Evolutionary conservation across 2,888 invertebrate species (phyloP).

Genomic region (Thymelicus acteon): DNA sequence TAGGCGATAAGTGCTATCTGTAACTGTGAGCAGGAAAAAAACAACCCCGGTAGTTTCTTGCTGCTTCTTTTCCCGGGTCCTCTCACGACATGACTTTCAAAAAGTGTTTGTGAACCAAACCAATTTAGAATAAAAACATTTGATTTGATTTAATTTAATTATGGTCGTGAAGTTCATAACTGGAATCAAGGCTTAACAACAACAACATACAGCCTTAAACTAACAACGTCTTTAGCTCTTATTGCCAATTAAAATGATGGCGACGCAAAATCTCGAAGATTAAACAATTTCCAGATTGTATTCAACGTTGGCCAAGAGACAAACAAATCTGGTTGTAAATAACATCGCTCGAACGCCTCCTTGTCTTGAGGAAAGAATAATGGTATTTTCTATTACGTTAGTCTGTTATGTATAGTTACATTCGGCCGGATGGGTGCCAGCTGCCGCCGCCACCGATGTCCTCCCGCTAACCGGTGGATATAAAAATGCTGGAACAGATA

Average conservation of each 20-base stretch:
- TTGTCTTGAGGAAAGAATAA: slow-evolving; percentile 80
- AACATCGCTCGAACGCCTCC: slow-evolving; percentile 80
- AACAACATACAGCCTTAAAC: no score
- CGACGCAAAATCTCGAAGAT: slow-evolving; percentile 4
- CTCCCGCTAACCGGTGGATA: slow-evolving; percentile 60
- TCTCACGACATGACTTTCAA: no score
- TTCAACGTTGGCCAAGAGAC: slow-evolving; percentile 49
- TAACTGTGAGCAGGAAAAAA: no score
- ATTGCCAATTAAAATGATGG: neutral
- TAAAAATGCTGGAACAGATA: slow-evolving; percentile 52
- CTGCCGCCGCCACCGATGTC: slow-evolving; percentile 64
- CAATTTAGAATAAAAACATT: no score
- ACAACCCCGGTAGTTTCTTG: no score
- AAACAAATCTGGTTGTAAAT: slow-evolving; percentile 79
- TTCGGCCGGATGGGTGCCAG: slow-evolving; percentile 79
- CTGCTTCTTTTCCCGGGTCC: no score
- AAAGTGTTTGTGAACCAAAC: no score
- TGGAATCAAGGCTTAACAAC: no score
- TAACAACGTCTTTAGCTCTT: no score
- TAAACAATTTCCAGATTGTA: slow-evolving; percentile 29
- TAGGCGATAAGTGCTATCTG: no score
- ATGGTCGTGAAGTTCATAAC: no score
- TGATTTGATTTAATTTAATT: no score
- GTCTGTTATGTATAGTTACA: slow-evolving; percentile 72
- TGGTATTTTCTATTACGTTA: slow-evolving; percentile 84